phyloP scores from a whole-genome alignment of 2,888 invertebrate genomes.

The Agonopterix heracliana region DNA sequence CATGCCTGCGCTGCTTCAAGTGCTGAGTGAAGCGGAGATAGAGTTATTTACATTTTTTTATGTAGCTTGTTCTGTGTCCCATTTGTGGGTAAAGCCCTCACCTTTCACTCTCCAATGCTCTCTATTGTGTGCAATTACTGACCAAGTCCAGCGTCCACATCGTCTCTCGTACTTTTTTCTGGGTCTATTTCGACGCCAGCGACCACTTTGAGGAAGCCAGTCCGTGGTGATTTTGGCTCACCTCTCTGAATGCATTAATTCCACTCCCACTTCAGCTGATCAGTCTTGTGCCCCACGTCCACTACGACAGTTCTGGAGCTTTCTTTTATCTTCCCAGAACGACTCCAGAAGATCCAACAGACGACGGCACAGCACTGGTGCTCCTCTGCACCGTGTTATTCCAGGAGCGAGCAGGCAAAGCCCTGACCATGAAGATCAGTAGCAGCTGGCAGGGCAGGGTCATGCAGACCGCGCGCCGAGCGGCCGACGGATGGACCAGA shows the following conservation, averaged over 20 bases:
- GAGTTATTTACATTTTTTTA: slow-evolving; percentile 11
- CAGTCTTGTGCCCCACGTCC: too few species aligned
- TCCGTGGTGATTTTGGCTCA: too few species aligned
- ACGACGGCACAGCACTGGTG: slow-evolving; percentile 80
- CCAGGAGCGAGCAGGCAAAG: slow-evolving; percentile 85
- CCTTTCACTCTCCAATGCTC: too few species aligned
- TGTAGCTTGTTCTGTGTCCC: neutral
- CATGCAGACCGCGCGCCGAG: slow-evolving; percentile 27
- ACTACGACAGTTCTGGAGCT: too few species aligned
- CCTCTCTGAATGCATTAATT: neutral
- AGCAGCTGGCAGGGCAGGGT: slow-evolving; percentile 67
- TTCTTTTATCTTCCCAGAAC: slow-evolving; percentile 25
- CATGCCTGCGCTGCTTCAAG: slow-evolving; percentile 25
- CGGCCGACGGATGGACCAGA: slow-evolving; percentile 86
- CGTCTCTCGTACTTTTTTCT: too few species aligned
- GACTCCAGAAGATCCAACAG: slow-evolving; percentile 28
- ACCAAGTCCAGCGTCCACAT: too few species aligned
- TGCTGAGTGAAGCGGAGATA: slow-evolving; percentile 25
- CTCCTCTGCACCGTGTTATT: slow-evolving; percentile 88
- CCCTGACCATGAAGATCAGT: slow-evolving; percentile 68
- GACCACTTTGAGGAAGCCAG: too few species aligned
- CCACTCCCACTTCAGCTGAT: too few species aligned
- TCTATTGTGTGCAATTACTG: too few species aligned
- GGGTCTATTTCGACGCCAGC: too few species aligned
- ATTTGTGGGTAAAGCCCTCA: too few species aligned